These are phyloP conservation scores for Dunckerocampus dactyliophorus DNA, from an alignment of 2,113 vertebrate species.

Conservation along the genomic window DNA sequence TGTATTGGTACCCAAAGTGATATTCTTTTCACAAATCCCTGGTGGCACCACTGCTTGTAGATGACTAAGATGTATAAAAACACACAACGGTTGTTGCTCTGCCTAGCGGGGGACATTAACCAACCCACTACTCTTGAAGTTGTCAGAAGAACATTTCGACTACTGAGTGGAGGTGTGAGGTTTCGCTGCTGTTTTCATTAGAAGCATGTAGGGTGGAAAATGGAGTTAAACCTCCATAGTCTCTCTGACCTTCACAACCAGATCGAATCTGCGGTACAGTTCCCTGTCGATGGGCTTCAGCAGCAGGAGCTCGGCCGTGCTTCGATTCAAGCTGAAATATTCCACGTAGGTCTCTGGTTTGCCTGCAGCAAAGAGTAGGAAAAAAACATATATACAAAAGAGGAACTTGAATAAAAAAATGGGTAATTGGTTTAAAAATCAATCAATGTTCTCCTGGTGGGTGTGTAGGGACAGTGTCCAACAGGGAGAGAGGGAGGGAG, in stretches of 20 bases:
- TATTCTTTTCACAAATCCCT: no score
- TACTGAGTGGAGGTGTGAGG: no score
- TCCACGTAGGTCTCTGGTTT: slow-evolving; percentile 84
- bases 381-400: slow-evolving; percentile 3
- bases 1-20: no score
- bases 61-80: no score
- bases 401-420: slow-evolving; percentile 1
- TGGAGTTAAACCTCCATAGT: slow-evolving; percentile 2
- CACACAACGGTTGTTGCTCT: no score
- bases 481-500: background rate
- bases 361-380: slow-evolving; percentile 65
- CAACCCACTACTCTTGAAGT: no score
- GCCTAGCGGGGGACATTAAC: no score
- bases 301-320: slow-evolving; percentile 84
- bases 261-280: slow-evolving; percentile 88
- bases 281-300: slow-evolving; percentile 88
- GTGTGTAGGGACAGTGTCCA: slow-evolving; percentile 9
- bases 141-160: no score
- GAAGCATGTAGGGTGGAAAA: slow-evolving; percentile 2
- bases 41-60: no score
- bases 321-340: slow-evolving; percentile 88
- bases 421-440: slow-evolving; percentile 43
- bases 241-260: slow-evolving; percentile 95
- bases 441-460: slow-evolving; percentile 29
- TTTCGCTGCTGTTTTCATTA: no score